Percentiles rank a stretch among this genome's conserved stretches.
phyloP scores from a whole-genome alignment of 1,140 invertebrate genomes.

The Lerema accius region DNA sequence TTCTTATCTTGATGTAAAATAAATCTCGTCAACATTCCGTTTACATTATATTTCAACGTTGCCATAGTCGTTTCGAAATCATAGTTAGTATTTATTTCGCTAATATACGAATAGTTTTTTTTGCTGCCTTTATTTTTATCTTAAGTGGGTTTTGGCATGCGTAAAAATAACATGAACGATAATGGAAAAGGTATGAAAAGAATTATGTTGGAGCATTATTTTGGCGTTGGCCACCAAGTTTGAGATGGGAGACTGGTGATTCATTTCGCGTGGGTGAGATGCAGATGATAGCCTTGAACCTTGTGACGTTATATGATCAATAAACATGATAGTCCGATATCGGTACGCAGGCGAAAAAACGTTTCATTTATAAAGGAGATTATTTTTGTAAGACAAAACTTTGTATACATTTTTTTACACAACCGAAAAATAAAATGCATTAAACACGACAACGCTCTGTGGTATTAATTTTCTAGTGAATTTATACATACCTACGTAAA shows the following conservation, averaged over 20 bases:
- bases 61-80: not conserved
- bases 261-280: constrained; percentile 61
- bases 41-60: not conserved
- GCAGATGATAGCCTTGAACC: constrained; percentile 65
- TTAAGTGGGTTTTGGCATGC: constrained; percentile 20
- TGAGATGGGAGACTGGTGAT: constrained; percentile 57
- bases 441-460: no score
- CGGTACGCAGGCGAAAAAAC: no score
- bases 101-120: constrained; percentile 3
- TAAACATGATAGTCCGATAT: no score
- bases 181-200: constrained; percentile 33
- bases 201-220: constrained; percentile 47
- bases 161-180: constrained; percentile 30
- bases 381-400: no score
- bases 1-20: constrained; percentile 14
- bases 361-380: no score
- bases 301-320: constrained; percentile 8
- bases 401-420: no score
- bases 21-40: constrained; percentile 3
- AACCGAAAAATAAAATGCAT: no score
- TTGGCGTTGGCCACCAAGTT: constrained; percentile 52
- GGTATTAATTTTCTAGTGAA: no score
- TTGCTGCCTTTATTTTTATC: constrained; percentile 31
- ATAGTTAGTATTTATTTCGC: not conserved
- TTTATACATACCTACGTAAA: no score